Base-by-base conservation (phyloP, 92 coral and sea anemone species). In the Phenganax subtilis region DNA sequence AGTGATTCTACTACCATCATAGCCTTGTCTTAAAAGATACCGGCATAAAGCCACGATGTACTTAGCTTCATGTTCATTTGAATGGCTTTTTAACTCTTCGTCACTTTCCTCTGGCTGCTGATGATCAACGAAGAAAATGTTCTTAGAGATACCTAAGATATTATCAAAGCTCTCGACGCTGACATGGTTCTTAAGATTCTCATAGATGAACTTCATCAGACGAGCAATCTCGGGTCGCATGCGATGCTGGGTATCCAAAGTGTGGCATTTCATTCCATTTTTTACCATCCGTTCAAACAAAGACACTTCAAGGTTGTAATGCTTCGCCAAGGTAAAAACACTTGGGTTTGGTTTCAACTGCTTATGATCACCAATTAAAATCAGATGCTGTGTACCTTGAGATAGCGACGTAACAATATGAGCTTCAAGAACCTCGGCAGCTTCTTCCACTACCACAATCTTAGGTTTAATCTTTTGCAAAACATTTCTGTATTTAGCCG, bases 351-450 rank as follows among this genome's bases (percentile, higher is more conserved):
- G 97, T 56, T 90, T 86, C 75, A 90, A 85, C 72, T 93, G 97
- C 80, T 93, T 87, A 84, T 93, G 97, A 62, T 93, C 97, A 6
- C 97, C 97, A 75, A 93, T 93, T 57, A 93, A 74, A 65, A 93
- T 90, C 73, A 93, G 72, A 28, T 93, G 97, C 72, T 93, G 88
- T 9, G 92, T 85, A 60, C 91, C 88, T 71, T 85, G 86, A 0
- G 96, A 86, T 71, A 93, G 57, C 17, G 97, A 88, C 6, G 96
- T 91, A 52, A 90, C 86, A 64, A 93, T 90, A 83, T 93, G 97
- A 77, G 97, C 92, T 82, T 90, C 97, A 8, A 92, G 86, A 9
- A 92, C 94, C 75, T 92, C 97, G 20, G 97, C 97, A 37, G 97
- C 94, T 81, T 92, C 97, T 64, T 93, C 97, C 12, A 93, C 91